Conservation (phyloP, 2,888 invertebrate species). For the Agriotes lineatus region DNA sequence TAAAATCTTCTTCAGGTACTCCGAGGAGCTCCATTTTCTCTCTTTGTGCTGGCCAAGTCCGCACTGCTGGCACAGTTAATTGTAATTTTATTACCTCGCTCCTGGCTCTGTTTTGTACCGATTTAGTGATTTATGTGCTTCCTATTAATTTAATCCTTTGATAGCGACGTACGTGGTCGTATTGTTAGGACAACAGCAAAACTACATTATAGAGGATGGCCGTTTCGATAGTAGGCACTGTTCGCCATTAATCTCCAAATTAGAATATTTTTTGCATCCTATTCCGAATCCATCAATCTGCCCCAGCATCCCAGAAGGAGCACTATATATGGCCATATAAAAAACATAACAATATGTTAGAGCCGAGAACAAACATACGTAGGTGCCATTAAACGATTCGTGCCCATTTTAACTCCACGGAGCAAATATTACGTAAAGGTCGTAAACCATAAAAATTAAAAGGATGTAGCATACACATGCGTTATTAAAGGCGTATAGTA, state of each 20-base stretch:
- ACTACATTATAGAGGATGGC: neutral
- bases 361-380: neutral
- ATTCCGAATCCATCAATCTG: too few relatives aligned
- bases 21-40: constrained; percentile 61
- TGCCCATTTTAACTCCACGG: neutral
- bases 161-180: neutral
- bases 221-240: neutral
- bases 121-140: constrained; percentile 16
- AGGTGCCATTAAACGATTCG: too few relatives aligned
- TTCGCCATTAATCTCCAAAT: neutral
- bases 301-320: too few relatives aligned
- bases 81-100: constrained; percentile 20
- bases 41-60: constrained; percentile 57
- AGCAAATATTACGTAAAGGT: neutral
- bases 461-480: constrained; percentile 25
- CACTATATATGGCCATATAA: too few relatives aligned
- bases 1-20: constrained; percentile 64
- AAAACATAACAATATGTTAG: neutral
- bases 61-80: constrained; percentile 28
- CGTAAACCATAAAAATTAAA: constrained; percentile 21
- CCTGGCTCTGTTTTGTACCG: neutral
- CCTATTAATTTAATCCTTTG: neutral
- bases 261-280: neutral
- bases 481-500: constrained; percentile 36
- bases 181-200: neutral